Conservation (phyloP, 1,140 invertebrate species). For the Theocolax elegans region DNA sequence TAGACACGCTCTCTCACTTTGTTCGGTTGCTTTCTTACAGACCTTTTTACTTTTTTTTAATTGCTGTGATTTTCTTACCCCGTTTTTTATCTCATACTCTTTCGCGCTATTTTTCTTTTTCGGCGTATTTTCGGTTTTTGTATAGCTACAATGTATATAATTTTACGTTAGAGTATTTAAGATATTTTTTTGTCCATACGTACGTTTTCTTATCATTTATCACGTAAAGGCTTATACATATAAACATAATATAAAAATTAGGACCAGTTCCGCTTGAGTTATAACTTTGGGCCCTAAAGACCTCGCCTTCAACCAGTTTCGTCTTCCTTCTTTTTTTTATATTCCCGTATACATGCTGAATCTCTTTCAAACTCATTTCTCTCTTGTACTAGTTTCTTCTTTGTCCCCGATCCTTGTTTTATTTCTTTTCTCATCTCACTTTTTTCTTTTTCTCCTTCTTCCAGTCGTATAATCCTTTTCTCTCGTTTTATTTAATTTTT, state of each 20-base stretch:
- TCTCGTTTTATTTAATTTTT: not conserved
- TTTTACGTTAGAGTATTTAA: too few relatives aligned
- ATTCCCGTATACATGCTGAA: not conserved
- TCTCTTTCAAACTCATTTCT: constrained; percentile 20
- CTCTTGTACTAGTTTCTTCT: not conserved
- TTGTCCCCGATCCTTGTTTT: not conserved
- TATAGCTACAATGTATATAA: too few relatives aligned
- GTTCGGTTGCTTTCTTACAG: constrained; percentile 3
- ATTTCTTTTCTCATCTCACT: not conserved
- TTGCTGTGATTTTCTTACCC: constrained; percentile 2
- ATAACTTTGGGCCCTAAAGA: constrained; percentile 11
- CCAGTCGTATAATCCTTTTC: not conserved
- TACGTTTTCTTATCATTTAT: too few relatives aligned
- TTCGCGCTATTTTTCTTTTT: not conserved
- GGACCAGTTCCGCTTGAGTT: not conserved
- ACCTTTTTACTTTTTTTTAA: constrained; percentile 30
- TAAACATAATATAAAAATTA: constrained; percentile 20
- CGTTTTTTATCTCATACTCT: not conserved
- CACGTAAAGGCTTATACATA: too few relatives aligned
- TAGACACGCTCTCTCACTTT: constrained; percentile 11
- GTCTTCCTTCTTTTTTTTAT: constrained; percentile 5
- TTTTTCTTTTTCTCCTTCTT: constrained; percentile 5
- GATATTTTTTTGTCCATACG: too few relatives aligned
- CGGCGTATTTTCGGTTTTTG: too few relatives aligned
- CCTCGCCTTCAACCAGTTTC: constrained; percentile 20